A percentile compares a stretch with the other conserved stretches of the same genome.
These are phyloP conservation scores for Drosophila aldrichi DNA, from an alignment of 2,888 invertebrate species.

Conservation along the genomic window DNA sequence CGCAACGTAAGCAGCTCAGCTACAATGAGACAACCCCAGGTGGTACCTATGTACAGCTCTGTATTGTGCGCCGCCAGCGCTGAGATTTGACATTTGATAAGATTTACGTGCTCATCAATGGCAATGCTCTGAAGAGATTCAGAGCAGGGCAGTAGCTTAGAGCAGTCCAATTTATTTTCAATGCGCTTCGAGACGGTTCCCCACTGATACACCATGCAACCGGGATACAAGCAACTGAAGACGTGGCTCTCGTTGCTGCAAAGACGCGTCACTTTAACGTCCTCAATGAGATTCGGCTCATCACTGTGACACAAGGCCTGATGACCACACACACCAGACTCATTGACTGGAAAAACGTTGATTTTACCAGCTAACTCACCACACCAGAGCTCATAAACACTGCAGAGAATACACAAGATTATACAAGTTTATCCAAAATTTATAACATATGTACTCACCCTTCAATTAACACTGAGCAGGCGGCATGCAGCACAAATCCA, in stretches of 20 bases:
- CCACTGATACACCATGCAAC: conserved; percentile 96
- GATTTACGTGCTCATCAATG: conserved; percentile 93
- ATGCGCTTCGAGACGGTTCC: conserved; percentile 89
- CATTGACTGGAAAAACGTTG: conserved; percentile 91
- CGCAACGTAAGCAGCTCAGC: conserved; percentile 92
- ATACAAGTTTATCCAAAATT: not conserved
- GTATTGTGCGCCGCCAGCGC: conserved; percentile 88
- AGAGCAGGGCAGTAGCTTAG: conserved; percentile 95
- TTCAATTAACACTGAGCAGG: conserved; percentile 87
- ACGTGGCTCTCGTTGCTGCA: conserved; percentile 88
- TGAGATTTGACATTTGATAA: conserved; percentile 89
- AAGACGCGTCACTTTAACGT: conserved; percentile 89
- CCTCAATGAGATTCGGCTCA: conserved; percentile 82
- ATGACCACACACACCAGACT: conserved; percentile 90
- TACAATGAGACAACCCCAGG: conserved; percentile 97
- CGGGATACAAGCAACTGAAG: conserved; percentile 94
- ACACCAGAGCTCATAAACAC: conserved; percentile 93
- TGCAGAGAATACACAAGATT: conserved; percentile 63
- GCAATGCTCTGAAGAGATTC: conserved; percentile 96
- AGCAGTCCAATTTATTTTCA: conserved; percentile 94
- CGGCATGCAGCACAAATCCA: conserved; percentile 89
- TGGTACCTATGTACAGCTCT: conserved; percentile 95
- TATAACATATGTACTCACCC: conserved; percentile 72
- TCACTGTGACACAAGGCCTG: conserved; percentile 89
- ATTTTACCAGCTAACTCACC: conserved; percentile 93